Percentiles rank a stretch among this genome's conserved stretches.
Conservation (phyloP, 2,113 vertebrate genomes). For the Paradisaea rubra region DNA sequence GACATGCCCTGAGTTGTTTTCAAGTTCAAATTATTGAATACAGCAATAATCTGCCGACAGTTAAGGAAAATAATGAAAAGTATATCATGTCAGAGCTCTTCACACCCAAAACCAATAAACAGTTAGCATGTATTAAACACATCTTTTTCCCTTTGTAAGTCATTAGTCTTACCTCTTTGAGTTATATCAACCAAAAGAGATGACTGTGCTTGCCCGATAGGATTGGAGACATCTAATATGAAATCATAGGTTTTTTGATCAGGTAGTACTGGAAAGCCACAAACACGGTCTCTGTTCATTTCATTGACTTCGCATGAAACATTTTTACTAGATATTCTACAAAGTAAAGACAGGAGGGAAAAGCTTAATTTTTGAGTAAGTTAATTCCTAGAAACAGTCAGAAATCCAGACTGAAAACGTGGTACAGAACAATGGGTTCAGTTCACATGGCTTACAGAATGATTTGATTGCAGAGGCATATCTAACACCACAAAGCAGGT, state of each 20-base stretch:
- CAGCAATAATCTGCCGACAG: background rate
- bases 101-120: background rate
- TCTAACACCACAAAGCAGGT: background rate
- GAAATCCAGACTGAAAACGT: background rate
- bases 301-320: slow-evolving; percentile 25
- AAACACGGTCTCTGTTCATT: slow-evolving; percentile 12
- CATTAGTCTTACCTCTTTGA: slow-evolving; percentile 64
- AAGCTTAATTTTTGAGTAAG: background rate
- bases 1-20: background rate
- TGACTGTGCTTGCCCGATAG: slow-evolving; percentile 55
- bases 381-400: background rate
- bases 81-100: background rate
- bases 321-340: slow-evolving; percentile 68
- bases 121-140: background rate
- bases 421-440: background rate
- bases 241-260: slow-evolving; percentile 66
- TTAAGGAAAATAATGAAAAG: background rate
- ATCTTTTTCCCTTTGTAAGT: background rate
- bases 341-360: background rate
- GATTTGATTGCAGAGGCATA: background rate
- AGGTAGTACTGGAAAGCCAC: slow-evolving; percentile 53
- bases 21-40: background rate
- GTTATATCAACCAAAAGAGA: slow-evolving; percentile 56
- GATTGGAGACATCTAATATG: slow-evolving; percentile 59
- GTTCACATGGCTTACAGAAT: background rate